phyloP scores from a whole-genome alignment of 1,140 invertebrate species.

The Reticulitermes speratus region DNA sequence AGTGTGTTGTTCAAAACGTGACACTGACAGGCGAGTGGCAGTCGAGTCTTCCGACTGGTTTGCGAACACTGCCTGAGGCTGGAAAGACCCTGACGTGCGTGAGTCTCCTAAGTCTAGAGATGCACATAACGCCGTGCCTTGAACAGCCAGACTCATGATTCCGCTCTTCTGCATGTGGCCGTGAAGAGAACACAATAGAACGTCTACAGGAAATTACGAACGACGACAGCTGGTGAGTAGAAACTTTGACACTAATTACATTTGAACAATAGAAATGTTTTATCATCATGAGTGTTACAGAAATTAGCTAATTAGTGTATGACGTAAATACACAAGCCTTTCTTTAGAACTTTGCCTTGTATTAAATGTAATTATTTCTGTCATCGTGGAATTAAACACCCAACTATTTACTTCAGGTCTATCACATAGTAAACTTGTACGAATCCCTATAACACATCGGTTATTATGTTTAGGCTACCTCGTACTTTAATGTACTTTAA shows the following conservation, averaged over 20 bases:
- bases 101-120: not conserved
- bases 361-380: not conserved
- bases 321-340: not conserved
- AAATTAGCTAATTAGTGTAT: constrained; percentile 1
- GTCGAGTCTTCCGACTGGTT: not conserved
- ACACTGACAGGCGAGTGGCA: not conserved
- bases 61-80: not conserved
- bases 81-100: not conserved
- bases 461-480: too few species aligned
- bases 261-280: not conserved
- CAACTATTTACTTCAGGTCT: too few species aligned
- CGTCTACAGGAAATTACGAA: not conserved
- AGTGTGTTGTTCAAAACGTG: not conserved
- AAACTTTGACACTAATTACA: constrained; percentile 13
- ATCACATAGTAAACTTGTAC: too few species aligned
- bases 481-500: too few species aligned
- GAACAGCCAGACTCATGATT: not conserved
- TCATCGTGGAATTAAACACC: not conserved
- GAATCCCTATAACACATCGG: too few species aligned
- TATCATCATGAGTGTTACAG: not conserved
- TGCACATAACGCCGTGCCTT: not conserved
- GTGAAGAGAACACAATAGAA: constrained; percentile 12
- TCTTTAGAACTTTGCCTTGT: not conserved
- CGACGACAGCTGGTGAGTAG: not conserved
- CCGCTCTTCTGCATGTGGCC: not conserved